A percentile compares a stretch with the other conserved stretches of the same genome.
These are phyloP conservation scores for Hypsibius dujardini DNA, from an alignment of 1,140 invertebrate genomes.

Conservation along the genomic window DNA sequence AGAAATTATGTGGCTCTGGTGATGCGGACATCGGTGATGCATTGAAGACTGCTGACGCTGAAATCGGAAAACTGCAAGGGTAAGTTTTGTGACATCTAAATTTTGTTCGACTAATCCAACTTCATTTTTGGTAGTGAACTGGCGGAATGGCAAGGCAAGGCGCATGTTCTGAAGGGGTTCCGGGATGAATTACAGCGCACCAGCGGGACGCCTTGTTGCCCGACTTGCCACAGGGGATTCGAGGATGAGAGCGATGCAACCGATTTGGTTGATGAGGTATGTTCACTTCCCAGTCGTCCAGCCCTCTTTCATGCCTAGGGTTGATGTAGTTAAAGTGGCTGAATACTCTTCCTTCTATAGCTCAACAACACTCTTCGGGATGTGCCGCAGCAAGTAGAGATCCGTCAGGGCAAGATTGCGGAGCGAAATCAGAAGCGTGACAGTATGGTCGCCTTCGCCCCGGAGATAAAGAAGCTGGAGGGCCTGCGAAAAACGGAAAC, in stretches of 20 bases:
- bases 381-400: background rate
- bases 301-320: too few relatives aligned
- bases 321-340: background rate
- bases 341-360: background rate
- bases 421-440: background rate
- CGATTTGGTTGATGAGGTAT: slow-evolving; percentile 39
- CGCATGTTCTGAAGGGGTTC: slow-evolving; percentile 32
- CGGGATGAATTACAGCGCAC: slow-evolving; percentile 28
- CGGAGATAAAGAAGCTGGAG: slow-evolving; percentile 4
- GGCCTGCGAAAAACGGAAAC: slow-evolving; percentile 17
- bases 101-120: too few relatives aligned
- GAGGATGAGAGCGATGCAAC: slow-evolving; percentile 44
- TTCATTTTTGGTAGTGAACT: slow-evolving; percentile 36
- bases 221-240: slow-evolving; percentile 60
- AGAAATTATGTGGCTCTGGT: background rate
- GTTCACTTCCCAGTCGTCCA: too few relatives aligned
- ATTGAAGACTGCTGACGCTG: slow-evolving; percentile 25
- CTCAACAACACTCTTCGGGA: background rate
- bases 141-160: slow-evolving; percentile 10
- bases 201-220: slow-evolving; percentile 44
- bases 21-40: slow-evolving; percentile 23
- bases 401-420: background rate
- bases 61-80: slow-evolving; percentile 31
- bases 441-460: background rate
- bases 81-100: too few relatives aligned